Evolutionary conservation across 1,140 invertebrate species (phyloP), one percentile per base, ranked within the genome.

Genomic region (Psix sp.): DNA sequence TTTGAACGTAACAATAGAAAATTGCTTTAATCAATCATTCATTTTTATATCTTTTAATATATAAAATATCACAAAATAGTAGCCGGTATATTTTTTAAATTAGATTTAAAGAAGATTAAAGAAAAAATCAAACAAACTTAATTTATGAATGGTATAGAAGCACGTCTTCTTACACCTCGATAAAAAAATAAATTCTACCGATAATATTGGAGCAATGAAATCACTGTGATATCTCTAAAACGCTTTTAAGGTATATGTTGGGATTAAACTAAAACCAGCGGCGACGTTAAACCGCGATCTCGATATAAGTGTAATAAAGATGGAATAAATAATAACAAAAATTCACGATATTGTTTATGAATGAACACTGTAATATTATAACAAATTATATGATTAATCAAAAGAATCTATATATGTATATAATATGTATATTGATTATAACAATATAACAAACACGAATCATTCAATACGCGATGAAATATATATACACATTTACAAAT

Each of bases 201-300:
- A 86, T 86, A 85, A 85, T 85, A 86, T 86, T 86, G 84, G 84
- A 86, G 84, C 84, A 86, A 86, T 86, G 84, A 86, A 86, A 85
- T 86, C 84, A 86, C 84, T 86, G 84, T 86, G 84, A 86, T 86
- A 86, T 86, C 84, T 83, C 84, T 86, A 84, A 86, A 86, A 85
- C 84, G 84, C 84, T 86, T 86, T 86, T 80, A 85, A 86, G 78
- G 74, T 84, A 80, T 83, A 79, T 80, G 78, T 80, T 71, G 76
- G 78, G 78, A 74, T 80, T 78, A 78, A 83, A 70, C 39, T 75
- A 66, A 77, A 78, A 75, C 54, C 35, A 36, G 62, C 48, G 56
- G 66, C 54, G 52, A 56, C 49, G 73, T 56, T 75, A 18, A 57
- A 24, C 75, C 71, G 65, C 56, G 20, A 74, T 66, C 63, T 73